Base-by-base conservation (phyloP, 2,888 invertebrate species). In the Allacma fusca region DNA sequence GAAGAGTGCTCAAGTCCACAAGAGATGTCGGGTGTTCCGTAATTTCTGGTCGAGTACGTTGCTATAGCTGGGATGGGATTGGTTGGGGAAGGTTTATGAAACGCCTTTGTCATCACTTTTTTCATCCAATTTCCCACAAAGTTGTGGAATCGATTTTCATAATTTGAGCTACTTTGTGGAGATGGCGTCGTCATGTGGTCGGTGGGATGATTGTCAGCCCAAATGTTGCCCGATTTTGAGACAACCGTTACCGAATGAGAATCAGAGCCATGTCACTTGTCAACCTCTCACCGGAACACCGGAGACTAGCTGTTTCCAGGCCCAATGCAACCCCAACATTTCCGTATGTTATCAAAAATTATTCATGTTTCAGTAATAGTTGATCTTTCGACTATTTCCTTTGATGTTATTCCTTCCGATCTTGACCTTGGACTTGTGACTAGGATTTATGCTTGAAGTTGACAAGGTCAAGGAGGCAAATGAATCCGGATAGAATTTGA, bases 241-340 rank as follows among this genome's bases (percentile, higher is more conserved):
- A 9, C 70, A 80, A 44, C 74, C 76, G 0, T 79, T 80, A 23
- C 79, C 80, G 1, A 82, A 81, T 74, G 78, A 81, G 43, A 81
- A 82, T 57, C 75, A 68, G 65, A 81, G 82, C 72, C 82, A 82
- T 69, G 43, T 80, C 16, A 44, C 44, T 19, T 65, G 65, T 65
- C 74, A 74, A 26, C 26, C 65, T n/a, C 9, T 65, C 7, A 21
- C 40, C 23, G 68, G 40, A 68, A 1, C 13, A 12, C 34, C 68
- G 40, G 7, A 21, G 62, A 62, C 26, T 24, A 1, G 2, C 9
- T 62, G 62, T 62, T 23, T 62, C 24, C 62, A 62, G 62, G 7
- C 12, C 7, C 23, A 62, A 62, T 62, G 62, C 16, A 26, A 62
- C 23, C 26, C 62, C 24, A 12, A 62, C 23, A 9, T 62, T 62